These are phyloP conservation scores for Sebastes vulpes DNA, from an alignment of 2,797 vertebrate genomes.

Conservation along the genomic window DNA sequence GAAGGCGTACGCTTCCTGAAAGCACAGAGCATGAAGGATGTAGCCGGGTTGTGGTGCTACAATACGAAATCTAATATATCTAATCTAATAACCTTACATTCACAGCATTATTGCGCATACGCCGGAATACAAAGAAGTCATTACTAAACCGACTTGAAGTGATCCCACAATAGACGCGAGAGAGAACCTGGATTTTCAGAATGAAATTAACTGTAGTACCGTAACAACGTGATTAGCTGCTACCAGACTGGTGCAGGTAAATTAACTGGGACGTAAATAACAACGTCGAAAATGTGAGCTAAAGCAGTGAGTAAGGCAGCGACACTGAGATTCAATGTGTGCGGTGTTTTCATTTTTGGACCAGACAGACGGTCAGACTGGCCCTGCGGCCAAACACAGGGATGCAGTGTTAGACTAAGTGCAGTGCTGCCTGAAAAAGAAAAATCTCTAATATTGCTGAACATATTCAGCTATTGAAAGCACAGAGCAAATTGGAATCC, in stretches of 20 bases:
- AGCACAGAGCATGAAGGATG: slow-evolving; percentile 30
- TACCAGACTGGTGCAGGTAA: not conserved
- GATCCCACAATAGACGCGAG: not conserved
- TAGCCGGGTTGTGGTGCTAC: not conserved
- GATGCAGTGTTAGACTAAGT: slow-evolving; percentile 5
- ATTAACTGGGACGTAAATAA: slow-evolving; percentile 26
- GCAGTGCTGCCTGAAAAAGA: not conserved
- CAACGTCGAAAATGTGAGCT: not conserved
- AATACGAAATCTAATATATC: slow-evolving; percentile 32
- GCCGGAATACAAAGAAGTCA: slow-evolving; percentile 10
- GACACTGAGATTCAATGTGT: not conserved
- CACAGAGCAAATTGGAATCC: not conserved
- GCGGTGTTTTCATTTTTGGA: slow-evolving; percentile 4
- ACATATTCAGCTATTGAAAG: slow-evolving; percentile 3
- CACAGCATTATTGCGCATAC: not conserved
- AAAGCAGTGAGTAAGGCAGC: not conserved
- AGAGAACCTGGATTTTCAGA: slow-evolving; percentile 6
- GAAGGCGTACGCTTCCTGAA: slow-evolving; percentile 11
- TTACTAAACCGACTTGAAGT: slow-evolving; percentile 7
- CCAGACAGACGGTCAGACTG: slow-evolving; percentile 22
- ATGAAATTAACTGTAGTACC: slow-evolving; percentile 21
- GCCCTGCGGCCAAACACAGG: slow-evolving; percentile 27
- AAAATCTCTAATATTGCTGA: not conserved
- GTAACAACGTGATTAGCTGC: slow-evolving; percentile 16
- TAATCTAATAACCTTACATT: slow-evolving; percentile 18